A percentile compares a stretch with the other conserved stretches of the same genome.
Conservation (phyloP, 1,140 invertebrate genomes). For the Diploscapter pachys region DNA sequence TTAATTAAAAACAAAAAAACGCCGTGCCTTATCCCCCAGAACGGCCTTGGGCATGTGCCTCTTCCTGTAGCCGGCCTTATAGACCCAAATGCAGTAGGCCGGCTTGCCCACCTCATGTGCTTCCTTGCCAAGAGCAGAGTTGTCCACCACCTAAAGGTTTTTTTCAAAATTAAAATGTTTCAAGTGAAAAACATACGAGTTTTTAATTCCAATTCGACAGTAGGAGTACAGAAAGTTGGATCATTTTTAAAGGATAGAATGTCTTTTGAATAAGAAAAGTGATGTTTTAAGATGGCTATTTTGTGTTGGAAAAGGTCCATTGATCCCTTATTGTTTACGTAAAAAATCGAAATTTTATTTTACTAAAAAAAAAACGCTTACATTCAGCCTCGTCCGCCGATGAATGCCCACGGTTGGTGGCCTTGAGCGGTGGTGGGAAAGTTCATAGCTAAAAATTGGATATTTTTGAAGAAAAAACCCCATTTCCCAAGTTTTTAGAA, state of each 20-base stretch:
- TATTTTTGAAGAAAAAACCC: slow-evolving; percentile 3
- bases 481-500: neutral
- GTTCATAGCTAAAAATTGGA: slow-evolving; percentile 46
- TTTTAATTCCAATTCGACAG: too few relatives aligned
- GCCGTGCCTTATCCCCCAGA: slow-evolving; percentile 74
- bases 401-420: slow-evolving; percentile 59
- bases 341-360: too few relatives aligned
- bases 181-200: too few relatives aligned
- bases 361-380: neutral
- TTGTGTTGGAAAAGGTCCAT: too few relatives aligned
- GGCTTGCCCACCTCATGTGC: slow-evolving; percentile 83
- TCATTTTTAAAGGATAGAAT: too few relatives aligned
- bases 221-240: too few relatives aligned
- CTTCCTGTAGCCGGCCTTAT: slow-evolving; percentile 58
- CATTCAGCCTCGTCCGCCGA: slow-evolving; percentile 61
- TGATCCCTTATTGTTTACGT: too few relatives aligned
- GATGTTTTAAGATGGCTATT: too few relatives aligned
- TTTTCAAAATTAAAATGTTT: too few relatives aligned
- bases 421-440: slow-evolving; percentile 49
- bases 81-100: slow-evolving; percentile 67
- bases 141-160: slow-evolving; percentile 71
- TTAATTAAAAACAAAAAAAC: slow-evolving; percentile 1
- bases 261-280: too few relatives aligned
- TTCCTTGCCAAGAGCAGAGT: slow-evolving; percentile 85
- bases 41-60: slow-evolving; percentile 69